Evolutionary conservation across 2,888 invertebrate genomes (phyloP).

Genomic region (Osmoderma eremita): DNA sequence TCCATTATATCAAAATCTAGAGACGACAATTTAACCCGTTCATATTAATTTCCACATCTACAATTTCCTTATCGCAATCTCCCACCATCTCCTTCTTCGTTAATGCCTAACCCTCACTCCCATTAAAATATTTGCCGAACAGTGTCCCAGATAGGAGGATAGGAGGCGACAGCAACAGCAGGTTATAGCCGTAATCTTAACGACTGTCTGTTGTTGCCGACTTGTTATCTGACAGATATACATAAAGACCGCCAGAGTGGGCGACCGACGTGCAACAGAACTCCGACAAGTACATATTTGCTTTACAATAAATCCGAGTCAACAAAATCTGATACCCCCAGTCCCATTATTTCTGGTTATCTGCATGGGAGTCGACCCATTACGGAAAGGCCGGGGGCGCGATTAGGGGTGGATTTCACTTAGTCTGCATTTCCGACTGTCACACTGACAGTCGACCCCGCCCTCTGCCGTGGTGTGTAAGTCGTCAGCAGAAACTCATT

Average conservation of each 20-base stretch:
- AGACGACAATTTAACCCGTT: no score
- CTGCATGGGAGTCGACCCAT: slow-evolving; percentile 36
- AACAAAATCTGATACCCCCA: slow-evolving; percentile 40
- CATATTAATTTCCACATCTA: no score
- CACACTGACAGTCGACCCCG: slow-evolving; percentile 31
- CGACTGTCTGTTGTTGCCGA: neutral
- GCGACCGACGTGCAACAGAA: neutral
- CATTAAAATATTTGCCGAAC: slow-evolving; percentile 12
- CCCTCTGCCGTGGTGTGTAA: neutral
- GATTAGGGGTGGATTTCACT: slow-evolving; percentile 43
- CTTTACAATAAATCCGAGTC: slow-evolving; percentile 38
- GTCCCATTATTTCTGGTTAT: slow-evolving; percentile 37
- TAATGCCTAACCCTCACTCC: no score
- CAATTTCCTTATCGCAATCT: no score
- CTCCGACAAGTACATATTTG: slow-evolving; percentile 32
- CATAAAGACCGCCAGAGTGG: neutral
- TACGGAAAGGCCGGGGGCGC: slow-evolving; percentile 20
- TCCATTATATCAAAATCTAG: no score
- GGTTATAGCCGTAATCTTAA: slow-evolving; percentile 2
- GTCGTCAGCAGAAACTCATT: slow-evolving; percentile 26
- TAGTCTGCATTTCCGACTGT: slow-evolving; percentile 43
- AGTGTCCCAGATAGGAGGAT: no score
- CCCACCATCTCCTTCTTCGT: no score
- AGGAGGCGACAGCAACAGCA: neutral
- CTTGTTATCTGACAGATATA: neutral